phyloP scores from a whole-genome alignment of 2,888 invertebrate genomes.

The Melolontha melolontha region DNA sequence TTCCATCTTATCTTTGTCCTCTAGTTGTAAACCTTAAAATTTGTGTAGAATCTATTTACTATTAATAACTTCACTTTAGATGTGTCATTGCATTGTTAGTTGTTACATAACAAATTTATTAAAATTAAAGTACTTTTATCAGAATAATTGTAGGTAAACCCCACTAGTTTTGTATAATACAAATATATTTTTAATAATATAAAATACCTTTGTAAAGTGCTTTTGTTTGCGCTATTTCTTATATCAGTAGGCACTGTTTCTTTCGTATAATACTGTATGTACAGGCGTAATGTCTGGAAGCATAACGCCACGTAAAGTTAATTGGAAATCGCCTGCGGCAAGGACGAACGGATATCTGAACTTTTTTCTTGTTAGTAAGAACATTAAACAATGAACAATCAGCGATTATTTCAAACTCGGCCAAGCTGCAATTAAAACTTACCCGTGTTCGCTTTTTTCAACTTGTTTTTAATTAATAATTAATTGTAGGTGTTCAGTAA shows the following conservation, averaged over 20 bases:
- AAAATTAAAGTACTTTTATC: no score
- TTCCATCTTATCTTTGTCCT: no score
- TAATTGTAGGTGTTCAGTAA: slow-evolving; percentile 1
- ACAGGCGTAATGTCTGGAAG: background rate
- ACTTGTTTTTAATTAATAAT: slow-evolving; percentile 25
- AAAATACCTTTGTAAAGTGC: no score
- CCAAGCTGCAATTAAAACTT: slow-evolving; percentile 29
- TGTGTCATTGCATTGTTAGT: no score
- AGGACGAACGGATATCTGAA: slow-evolving; percentile 22
- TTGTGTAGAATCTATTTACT: no score
- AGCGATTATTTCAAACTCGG: slow-evolving; percentile 3
- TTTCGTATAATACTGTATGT: background rate
- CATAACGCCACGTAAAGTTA: slow-evolving; percentile 1
- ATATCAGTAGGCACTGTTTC: background rate
- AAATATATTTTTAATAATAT: no score
- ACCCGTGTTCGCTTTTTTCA: background rate
- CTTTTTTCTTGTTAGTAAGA: background rate
- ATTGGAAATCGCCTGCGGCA: slow-evolving; percentile 23
- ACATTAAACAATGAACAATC: slow-evolving; percentile 29
- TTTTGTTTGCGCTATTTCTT: no score
- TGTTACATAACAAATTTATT: no score
- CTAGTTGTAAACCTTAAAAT: no score
- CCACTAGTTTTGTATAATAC: no score
- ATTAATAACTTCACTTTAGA: no score
- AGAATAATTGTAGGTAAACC: no score